Evolutionary conservation across 2,113 vertebrate genomes (phyloP), one percentile per base, ranked within the genome.

Genomic region (Cynocephalus volans): DNA sequence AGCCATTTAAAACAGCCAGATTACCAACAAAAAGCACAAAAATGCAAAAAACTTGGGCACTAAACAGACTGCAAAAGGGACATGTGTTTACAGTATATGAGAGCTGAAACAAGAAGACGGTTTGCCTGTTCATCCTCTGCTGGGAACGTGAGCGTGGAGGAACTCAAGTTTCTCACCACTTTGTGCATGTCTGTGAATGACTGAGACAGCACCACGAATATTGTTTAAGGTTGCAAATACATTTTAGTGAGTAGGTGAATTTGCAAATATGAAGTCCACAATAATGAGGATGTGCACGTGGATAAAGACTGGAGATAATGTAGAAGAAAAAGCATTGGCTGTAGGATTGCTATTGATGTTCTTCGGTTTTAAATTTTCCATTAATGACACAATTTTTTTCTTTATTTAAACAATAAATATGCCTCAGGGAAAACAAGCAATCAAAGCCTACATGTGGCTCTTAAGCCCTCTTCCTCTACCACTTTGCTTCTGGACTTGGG

Each of bases 151-250:
- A 41, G 8, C 0, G 8, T n/a, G 45, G 33, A 21, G 2, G 0
- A 1, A 0, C 18, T 4, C 3, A 0, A 14, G 0, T 1, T n/a
- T 67, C 3, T n/a, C 19, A 10, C 31, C 18, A 11, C 45, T 45
- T n/a, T 7, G 31, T 18, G 33, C 6, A 0, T 15, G 36, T 31
- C 41, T 52, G 48, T 45, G 79, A 50, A 64, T 1, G 33, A 41
- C 56, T 1, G 8, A 24, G 54, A 24, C 24, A 45, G 41, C 9
- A 0, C 48, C 3, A 1, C 0, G 41, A 26, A 26, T 3, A 1
- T 1, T 23, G 50, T 77, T 69, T 13, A 31, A 56, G 52, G 67
- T 83, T 67, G 67, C 28, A 41, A 18, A 45, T 8, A 11, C 19
- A 8, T 54, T 60, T 77, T 14, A 41, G 54, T 6, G 1, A 77